A percentile compares a stretch with the other conserved stretches of the same genome.
Conservation (phyloP, 2,888 invertebrate genomes). For the Euspilapteryx auroguttella region DNA sequence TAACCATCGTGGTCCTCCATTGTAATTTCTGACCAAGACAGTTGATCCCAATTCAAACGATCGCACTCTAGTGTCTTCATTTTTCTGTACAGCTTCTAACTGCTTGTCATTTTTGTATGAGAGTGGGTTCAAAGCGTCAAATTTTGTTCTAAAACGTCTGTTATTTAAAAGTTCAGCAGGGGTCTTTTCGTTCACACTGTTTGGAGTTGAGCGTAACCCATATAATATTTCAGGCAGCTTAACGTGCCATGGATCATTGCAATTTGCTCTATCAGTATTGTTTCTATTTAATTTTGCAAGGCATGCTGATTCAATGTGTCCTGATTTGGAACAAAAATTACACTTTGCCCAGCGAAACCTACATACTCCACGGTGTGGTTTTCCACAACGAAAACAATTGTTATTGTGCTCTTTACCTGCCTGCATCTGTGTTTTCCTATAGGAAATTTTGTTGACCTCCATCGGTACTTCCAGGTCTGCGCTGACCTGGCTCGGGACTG, state of each 20-base stretch:
- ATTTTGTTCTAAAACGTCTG: background rate
- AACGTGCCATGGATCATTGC: constrained; percentile 4
- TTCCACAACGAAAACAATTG: too few relatives aligned
- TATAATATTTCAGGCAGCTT: constrained; percentile 7
- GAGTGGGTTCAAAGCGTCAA: background rate
- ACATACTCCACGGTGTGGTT: too few relatives aligned
- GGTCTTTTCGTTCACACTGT: constrained; percentile 5
- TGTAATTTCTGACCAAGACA: background rate
- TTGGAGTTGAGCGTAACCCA: constrained; percentile 5
- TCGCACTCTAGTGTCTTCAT: background rate
- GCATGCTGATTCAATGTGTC: too few relatives aligned
- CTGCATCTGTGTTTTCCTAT: too few relatives aligned
- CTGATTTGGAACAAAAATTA: too few relatives aligned
- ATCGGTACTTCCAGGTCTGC: too few relatives aligned
- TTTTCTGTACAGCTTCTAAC: background rate
- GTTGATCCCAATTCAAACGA: background rate
- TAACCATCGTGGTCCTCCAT: background rate
- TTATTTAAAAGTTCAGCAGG: constrained; percentile 5
- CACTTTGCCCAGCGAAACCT: too few relatives aligned
- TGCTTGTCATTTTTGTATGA: background rate
- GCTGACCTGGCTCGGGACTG: too few relatives aligned
- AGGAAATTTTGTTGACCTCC: too few relatives aligned
- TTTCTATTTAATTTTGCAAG: too few relatives aligned
- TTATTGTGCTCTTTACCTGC: too few relatives aligned
- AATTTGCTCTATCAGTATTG: too few relatives aligned